Conservation (phyloP, 1,140 invertebrate genomes). For the Cherax quadricarinatus region DNA sequence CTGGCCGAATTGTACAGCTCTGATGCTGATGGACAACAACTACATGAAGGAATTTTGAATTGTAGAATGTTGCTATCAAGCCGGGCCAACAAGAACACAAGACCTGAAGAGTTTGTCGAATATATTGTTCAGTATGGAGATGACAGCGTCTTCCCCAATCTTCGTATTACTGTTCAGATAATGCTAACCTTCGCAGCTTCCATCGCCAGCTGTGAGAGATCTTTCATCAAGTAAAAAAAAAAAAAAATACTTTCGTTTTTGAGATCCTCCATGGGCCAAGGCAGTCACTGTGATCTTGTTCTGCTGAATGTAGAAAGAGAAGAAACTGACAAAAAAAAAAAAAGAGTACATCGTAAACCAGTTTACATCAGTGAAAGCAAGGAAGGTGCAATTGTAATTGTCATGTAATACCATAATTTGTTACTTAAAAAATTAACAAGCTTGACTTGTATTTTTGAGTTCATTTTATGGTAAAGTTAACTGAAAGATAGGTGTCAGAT, state of each 20-base stretch:
- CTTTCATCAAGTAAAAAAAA: constrained; percentile 11
- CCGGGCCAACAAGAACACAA: constrained; percentile 15
- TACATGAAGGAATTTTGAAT: constrained; percentile 23
- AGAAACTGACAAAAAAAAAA: not conserved
- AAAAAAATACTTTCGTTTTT: constrained; percentile 8
- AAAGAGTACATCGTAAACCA: not conserved
- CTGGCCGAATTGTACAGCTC: no score
- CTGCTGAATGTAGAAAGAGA: no score
- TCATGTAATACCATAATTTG: constrained; percentile 16
- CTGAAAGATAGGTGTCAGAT: no score
- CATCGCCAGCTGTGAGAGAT: constrained; percentile 31
- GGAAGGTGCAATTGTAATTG: constrained; percentile 24
- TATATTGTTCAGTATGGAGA: constrained; percentile 34
- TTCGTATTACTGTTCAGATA: constrained; percentile 28
- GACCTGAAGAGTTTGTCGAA: constrained; percentile 10
- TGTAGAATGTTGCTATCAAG: constrained; percentile 25
- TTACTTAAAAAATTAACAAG: constrained; percentile 9
- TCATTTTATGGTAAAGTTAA: not conserved
- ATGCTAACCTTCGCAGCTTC: no score
- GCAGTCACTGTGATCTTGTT: not conserved
- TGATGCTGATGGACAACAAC: constrained; percentile 21
- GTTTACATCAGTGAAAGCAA: constrained; percentile 4
- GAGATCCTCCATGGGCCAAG: not conserved
- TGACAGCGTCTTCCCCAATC: constrained; percentile 6
- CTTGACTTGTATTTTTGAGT: constrained; percentile 8